Conservation (phyloP, 2,888 invertebrate genomes). For the Cylloceria caligata region DNA sequence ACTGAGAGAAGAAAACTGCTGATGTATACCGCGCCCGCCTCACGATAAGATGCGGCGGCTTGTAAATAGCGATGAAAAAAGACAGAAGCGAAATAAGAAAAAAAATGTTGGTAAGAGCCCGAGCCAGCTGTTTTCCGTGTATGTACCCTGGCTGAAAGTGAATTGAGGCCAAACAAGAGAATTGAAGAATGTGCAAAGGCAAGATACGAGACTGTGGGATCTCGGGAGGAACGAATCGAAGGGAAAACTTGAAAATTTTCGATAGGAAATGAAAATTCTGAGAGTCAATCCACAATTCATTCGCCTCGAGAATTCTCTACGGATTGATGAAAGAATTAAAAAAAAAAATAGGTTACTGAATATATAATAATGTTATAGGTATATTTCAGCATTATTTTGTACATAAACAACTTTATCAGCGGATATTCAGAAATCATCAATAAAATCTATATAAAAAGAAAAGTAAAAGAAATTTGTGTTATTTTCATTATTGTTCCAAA, state of each 20-base stretch:
- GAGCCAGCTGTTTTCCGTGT: conserved; percentile 30
- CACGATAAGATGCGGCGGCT: conserved; percentile 48
- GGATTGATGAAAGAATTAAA: conserved; percentile 46
- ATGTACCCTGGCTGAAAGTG: conserved; percentile 59
- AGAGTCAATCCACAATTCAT: conserved; percentile 33
- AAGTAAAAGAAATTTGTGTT: conserved; percentile 42
- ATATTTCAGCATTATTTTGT: conserved; percentile 83
- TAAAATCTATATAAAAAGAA: conserved; percentile 81
- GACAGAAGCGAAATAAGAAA: conserved; percentile 34
- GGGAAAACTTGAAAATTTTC: conserved; percentile 10
- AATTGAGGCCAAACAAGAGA: conserved; percentile 46
- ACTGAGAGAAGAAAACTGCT: conserved; percentile 59
- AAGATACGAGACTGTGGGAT: conserved; percentile 30
- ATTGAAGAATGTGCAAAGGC: conserved; percentile 61
- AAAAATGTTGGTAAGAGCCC: conserved; percentile 29
- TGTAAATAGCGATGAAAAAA: conserved; percentile 61
- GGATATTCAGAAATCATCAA: conserved; percentile 82
- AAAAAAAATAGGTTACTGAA: conserved; percentile 75
- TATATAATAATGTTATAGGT: conserved; percentile 78
- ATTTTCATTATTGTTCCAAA: not conserved
- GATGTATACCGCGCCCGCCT: conserved; percentile 57
- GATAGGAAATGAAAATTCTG: conserved; percentile 24
- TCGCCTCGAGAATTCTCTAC: conserved; percentile 43
- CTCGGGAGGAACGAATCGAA: conserved; percentile 31
- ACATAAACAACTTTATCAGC: conserved; percentile 83